phyloP scores from a whole-genome alignment of 2,888 invertebrate genomes.

The Crepidodera aurea region DNA sequence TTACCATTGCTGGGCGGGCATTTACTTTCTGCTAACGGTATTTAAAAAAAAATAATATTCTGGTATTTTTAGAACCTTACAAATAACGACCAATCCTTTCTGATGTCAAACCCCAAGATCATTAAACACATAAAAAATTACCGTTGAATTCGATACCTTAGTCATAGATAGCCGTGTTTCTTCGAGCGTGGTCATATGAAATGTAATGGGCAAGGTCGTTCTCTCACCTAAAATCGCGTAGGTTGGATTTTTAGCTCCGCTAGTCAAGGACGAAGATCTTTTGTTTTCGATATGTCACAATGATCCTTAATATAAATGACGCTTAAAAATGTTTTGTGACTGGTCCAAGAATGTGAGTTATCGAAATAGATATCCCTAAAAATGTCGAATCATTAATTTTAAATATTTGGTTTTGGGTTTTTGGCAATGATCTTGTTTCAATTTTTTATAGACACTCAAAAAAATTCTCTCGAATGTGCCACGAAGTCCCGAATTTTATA shows the following conservation, averaged over 20 bases:
- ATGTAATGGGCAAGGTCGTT: slow-evolving; percentile 32
- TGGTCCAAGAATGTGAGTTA: not conserved
- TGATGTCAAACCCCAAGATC: not conserved
- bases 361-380: not conserved
- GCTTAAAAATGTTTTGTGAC: not conserved
- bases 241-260: slow-evolving; percentile 35
- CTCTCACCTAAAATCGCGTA: slow-evolving; percentile 33
- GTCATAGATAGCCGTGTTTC: slow-evolving; percentile 23
- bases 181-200: slow-evolving; percentile 12
- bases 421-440: not conserved
- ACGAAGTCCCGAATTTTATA: too few relatives aligned
- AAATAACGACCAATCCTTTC: not conserved
- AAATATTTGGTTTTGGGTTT: not conserved
- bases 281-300: slow-evolving; percentile 26
- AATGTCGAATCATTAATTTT: slow-evolving; percentile 3
- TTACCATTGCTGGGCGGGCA: too few relatives aligned
- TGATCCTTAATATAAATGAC: slow-evolving; percentile 22
- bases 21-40: too few relatives aligned
- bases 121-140: slow-evolving; percentile 20
- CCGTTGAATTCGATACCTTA: slow-evolving; percentile 16
- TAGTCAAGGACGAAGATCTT: slow-evolving; percentile 30
- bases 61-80: slow-evolving; percentile 31
- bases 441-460: too few relatives aligned
- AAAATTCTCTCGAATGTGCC: too few relatives aligned
- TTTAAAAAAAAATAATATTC: not conserved